These are phyloP conservation scores for Tenthredo distinguenda DNA, from an alignment of 2,888 invertebrate species.

Conservation along the genomic window DNA sequence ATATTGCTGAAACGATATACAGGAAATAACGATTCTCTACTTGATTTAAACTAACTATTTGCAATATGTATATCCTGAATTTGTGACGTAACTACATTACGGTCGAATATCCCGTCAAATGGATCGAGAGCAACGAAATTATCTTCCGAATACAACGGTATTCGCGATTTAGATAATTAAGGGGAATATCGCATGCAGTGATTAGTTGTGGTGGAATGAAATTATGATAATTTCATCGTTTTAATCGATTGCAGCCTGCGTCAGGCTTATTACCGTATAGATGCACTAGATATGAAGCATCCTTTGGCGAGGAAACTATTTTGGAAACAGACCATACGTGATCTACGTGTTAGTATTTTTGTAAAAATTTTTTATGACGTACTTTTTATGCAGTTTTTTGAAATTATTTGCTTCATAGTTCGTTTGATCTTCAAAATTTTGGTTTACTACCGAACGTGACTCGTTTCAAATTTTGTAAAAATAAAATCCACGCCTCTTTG, in stretches of 20 bases:
- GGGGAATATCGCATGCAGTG: not conserved
- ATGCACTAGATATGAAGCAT: not conserved
- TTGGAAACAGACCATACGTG: not conserved
- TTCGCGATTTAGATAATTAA: not conserved
- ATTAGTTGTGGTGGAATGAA: not conserved
- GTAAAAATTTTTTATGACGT: no score
- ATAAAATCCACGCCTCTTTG: not conserved
- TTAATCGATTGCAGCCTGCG: not conserved
- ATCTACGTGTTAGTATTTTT: not conserved
- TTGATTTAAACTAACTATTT: not conserved
- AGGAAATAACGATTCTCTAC: conserved; percentile 3
- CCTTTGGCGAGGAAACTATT: not conserved
- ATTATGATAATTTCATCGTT: conserved; percentile 5
- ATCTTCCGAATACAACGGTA: conserved; percentile 10
- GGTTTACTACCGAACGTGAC: not conserved
- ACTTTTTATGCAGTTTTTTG: not conserved
- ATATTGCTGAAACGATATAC: not conserved
- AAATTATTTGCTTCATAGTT: not conserved
- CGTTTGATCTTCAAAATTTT: not conserved
- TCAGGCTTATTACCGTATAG: not conserved
- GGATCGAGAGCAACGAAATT: conserved; percentile 34
- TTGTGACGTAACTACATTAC: conserved; percentile 4
- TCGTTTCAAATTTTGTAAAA: not conserved
- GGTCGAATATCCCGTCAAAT: conserved; percentile 27
- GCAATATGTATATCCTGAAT: conserved; percentile 11